Evolutionary conservation across 2,113 vertebrate species (phyloP).

Genomic region (Brachypteracias leptosomus): DNA sequence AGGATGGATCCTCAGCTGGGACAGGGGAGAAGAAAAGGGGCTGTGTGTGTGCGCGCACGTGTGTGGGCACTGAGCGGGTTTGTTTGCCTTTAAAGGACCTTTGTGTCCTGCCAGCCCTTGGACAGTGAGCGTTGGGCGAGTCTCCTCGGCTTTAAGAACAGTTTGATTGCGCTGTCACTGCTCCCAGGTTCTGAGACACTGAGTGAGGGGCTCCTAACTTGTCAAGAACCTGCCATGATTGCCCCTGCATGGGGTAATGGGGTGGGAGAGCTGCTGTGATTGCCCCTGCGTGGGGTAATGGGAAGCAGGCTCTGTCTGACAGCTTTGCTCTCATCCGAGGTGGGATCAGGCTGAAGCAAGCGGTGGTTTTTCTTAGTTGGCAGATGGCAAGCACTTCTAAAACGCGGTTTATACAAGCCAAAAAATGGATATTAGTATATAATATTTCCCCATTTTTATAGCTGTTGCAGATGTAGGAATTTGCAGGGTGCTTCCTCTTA

Average conservation of each 20-base stretch:
- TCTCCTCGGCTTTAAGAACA: neutral
- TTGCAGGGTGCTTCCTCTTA: neutral
- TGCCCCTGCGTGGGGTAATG: neutral
- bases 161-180: neutral
- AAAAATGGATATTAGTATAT: neutral
- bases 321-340: neutral
- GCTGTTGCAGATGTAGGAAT: neutral
- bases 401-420: neutral
- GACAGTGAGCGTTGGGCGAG: neutral
- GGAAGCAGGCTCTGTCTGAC: neutral
- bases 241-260: accelerated
- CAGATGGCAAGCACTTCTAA: neutral
- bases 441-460: neutral
- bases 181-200: neutral
- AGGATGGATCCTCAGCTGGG: neutral
- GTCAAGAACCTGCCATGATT: neutral
- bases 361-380: neutral
- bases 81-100: slow-evolving; percentile 1
- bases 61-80: slow-evolving; percentile 18
- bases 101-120: neutral
- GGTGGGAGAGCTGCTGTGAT: neutral
- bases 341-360: neutral
- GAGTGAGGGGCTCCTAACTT: neutral
- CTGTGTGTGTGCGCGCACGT: neutral
- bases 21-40: slow-evolving; percentile 1